Evolutionary conservation across 2,113 vertebrate species (phyloP), one percentile per base, ranked within the genome.

Genomic region (Ammodytes dubius): DNA sequence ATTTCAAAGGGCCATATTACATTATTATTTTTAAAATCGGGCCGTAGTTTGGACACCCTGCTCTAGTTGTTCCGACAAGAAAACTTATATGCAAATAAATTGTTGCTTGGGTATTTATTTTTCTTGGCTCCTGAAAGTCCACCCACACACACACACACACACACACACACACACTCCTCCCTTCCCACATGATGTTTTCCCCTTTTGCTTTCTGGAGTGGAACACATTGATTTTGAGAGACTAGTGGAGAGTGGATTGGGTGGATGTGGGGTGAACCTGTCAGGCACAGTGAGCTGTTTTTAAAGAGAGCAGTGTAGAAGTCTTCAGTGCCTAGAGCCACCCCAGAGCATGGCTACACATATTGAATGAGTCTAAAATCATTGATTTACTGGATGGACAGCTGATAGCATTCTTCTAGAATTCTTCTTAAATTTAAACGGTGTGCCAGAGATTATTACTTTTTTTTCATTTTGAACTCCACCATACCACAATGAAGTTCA

Each of bases 181-280:
- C 27, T 2, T 27, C 27, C 27, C 27, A 12, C 59, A 53, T 37
- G 69, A 58, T 8, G n/a, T 68, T 56, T 52, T 40, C 14, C 47
- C n/a, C 56, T 53, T 79, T 63, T 58, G 56, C 27, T 46, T 3
- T 5, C 63, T 69, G 74, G 42, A 72, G 81, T 66, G 67, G 61
- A 87, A 81, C 49, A 12, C 39, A 77, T 85, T 40, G 70, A 81
- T 87, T 81, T 76, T 59, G 50, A 49, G 69, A 49, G 45, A 61
- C 56, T 3, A 54, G 43, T 40, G 7, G 69, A 58, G 70, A 49
- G 77, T 9, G 27, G 53, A 6, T 63, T 35, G 77, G 74, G 39
- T 5, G 5, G 43, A 70, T 54, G 45, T 53, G 3, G 70, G 3
- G 68, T 40, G 47, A 81, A 50, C 7, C 75, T 85, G 82, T 59